Evolutionary conservation across 1,140 invertebrate genomes (phyloP).

Genomic region (Drosophila burlai): DNA sequence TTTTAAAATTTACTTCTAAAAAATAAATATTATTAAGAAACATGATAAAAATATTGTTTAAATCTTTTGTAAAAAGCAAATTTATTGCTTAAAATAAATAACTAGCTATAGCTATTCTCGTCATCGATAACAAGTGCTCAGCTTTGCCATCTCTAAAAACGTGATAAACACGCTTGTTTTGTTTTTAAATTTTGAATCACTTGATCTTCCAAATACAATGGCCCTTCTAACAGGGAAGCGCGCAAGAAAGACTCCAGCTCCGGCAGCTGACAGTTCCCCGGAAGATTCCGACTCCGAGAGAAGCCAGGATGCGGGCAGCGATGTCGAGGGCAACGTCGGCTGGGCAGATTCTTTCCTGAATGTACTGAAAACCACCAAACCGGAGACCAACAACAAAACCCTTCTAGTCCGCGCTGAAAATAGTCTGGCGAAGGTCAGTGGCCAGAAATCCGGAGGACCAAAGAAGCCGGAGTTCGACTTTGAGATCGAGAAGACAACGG

Average conservation of each 20-base stretch:
- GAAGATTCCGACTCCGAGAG: constrained; percentile 47
- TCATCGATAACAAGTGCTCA: neutral
- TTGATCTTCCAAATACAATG: constrained; percentile 20
- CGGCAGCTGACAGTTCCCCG: constrained; percentile 16
- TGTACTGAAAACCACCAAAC: constrained; percentile 56
- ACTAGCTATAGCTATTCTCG: neutral
- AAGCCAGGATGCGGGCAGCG: constrained; percentile 15
- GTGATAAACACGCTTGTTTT: constrained; percentile 50
- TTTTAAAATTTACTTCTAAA: neutral
- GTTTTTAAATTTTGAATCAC: constrained; percentile 20
- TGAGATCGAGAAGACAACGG: constrained; percentile 85
- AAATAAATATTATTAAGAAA: neutral
- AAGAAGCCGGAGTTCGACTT: constrained; percentile 83
- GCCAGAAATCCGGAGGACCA: neutral
- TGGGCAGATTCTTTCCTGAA: constrained; percentile 69
- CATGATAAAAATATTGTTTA: no score
- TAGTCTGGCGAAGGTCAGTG: constrained; percentile 28
- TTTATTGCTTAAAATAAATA: no score
- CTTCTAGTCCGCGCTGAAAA: constrained; percentile 60
- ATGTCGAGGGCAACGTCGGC: constrained; percentile 54
- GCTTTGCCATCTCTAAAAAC: constrained; percentile 35
- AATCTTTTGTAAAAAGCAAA: no score
- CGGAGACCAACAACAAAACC: constrained; percentile 42
- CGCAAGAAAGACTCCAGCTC: constrained; percentile 1
- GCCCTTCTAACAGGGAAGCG: constrained; percentile 50